Conservation (phyloP, 2,888 invertebrate genomes). For the Nesidiocoris tenuis region DNA sequence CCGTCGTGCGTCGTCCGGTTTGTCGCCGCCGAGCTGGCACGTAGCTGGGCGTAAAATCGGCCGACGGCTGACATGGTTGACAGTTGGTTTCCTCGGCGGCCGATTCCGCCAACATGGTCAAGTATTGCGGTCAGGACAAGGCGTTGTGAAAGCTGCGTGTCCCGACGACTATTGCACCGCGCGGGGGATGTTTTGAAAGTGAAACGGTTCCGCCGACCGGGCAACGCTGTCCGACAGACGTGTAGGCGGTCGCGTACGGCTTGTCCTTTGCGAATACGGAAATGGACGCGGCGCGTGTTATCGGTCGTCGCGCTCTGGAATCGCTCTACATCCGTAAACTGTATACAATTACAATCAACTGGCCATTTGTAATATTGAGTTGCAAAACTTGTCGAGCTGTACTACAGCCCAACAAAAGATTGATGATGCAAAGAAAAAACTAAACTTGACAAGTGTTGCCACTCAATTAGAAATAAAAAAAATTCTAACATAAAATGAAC, state of each 20-base stretch:
- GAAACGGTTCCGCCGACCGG: constrained; percentile 6
- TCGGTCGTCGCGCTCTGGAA: neutral
- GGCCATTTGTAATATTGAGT: too few species aligned
- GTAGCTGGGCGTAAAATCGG: neutral
- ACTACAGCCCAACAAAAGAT: too few species aligned
- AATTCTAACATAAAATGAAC: too few species aligned
- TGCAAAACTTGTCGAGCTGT: too few species aligned
- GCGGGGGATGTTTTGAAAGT: constrained; percentile 3
- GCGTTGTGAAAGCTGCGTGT: neutral
- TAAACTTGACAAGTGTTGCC: too few species aligned
- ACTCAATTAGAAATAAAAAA: too few species aligned
- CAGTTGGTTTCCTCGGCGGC: neutral
- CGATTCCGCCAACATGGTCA: neutral
- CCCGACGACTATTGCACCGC: neutral
- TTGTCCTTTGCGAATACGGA: neutral
- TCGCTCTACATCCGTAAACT: too few species aligned
- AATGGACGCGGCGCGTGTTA: neutral
- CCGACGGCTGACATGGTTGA: neutral
- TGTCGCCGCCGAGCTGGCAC: neutral
- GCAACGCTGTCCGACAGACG: neutral
- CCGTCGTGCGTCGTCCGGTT: too few species aligned
- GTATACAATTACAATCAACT: too few species aligned
- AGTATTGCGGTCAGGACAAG: neutral
- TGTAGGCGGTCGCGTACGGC: neutral
- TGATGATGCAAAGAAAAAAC: too few species aligned